A percentile compares a stretch with the other conserved stretches of the same genome.
These are phyloP conservation scores for Meiosimyza decipiens DNA, from an alignment of 2,888 invertebrate species.

Conservation along the genomic window DNA sequence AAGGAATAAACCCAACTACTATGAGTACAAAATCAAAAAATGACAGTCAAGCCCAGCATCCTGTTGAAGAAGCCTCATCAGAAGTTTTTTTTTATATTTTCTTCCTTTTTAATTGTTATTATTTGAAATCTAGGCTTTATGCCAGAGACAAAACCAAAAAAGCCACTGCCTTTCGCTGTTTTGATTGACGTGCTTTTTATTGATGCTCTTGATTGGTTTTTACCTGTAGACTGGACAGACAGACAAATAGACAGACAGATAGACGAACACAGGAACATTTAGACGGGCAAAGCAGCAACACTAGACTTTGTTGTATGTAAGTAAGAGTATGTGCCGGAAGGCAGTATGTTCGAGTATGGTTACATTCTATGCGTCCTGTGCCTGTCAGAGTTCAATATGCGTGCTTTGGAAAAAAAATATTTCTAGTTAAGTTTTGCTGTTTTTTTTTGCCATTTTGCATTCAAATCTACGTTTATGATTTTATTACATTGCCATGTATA, in stretches of 20 bases:
- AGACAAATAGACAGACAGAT: conserved; percentile 2
- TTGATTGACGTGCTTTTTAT: conserved; percentile 67
- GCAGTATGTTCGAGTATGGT: not conserved
- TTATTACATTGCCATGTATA: not conserved
- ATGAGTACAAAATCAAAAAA: not conserved
- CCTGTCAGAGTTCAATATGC: conserved; percentile 21
- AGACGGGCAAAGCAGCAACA: not conserved
- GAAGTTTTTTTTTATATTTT: not conserved
- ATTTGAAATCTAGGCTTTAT: not conserved
- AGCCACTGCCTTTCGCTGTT: conserved; percentile 38
- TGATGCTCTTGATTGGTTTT: conserved; percentile 67
- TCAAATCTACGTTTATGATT: conserved; percentile 8
- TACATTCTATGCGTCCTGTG: not conserved
- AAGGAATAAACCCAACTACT: too few species aligned
- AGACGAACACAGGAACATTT: not conserved
- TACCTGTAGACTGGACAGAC: conserved; percentile 50
- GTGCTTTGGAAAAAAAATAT: conserved; percentile 10
- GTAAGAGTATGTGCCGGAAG: not conserved
- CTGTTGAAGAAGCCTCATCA: not conserved
- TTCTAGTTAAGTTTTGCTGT: not conserved
- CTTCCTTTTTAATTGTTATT: not conserved
- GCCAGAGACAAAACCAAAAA: not conserved
- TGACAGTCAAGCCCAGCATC: conserved; percentile 2
- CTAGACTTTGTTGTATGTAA: not conserved
- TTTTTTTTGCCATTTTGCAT: not conserved